phyloP scores from a whole-genome alignment of 2,113 vertebrate genomes.

The Tetrao urogallus region DNA sequence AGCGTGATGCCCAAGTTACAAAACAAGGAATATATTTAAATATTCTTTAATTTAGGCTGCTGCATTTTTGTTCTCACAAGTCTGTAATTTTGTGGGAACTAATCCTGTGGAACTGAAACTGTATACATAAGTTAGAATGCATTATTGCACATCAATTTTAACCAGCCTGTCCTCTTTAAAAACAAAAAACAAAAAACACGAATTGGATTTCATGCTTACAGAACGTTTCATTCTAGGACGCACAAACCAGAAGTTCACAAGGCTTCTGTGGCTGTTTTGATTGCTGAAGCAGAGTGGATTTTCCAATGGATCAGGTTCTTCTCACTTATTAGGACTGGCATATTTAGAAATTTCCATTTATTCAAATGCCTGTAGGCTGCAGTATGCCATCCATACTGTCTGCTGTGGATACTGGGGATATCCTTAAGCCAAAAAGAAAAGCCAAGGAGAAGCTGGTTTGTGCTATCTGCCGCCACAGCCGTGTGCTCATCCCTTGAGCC shows the following conservation, averaged over 20 bases:
- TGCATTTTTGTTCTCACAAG: slow-evolving; percentile 39
- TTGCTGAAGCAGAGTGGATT: not conserved
- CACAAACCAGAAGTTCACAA: not conserved
- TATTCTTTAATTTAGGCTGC: slow-evolving; percentile 44
- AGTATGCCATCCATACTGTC: not conserved
- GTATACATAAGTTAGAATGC: slow-evolving; percentile 34
- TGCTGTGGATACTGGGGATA: not conserved
- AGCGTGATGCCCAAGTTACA: slow-evolving; percentile 23
- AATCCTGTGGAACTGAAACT: slow-evolving; percentile 9
- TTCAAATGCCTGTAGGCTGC: not conserved
- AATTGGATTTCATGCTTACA: slow-evolving; percentile 36
- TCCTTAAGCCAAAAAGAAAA: not conserved
- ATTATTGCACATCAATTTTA: slow-evolving; percentile 40
- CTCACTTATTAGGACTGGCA: not conserved
- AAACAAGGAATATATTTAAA: slow-evolving; percentile 46
- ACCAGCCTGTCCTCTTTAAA: not conserved
- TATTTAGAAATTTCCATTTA: not conserved
- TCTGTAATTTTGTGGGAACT: slow-evolving; percentile 60
- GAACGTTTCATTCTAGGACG: slow-evolving; percentile 29
- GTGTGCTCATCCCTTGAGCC: not conserved
- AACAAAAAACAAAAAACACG: not conserved
- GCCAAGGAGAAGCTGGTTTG: not conserved
- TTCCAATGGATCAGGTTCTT: not conserved
- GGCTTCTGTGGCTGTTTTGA: not conserved
- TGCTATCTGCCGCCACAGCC: not conserved